phyloP scores from a whole-genome alignment of 2,888 invertebrate species.

The Sinhomidia bicolor region DNA sequence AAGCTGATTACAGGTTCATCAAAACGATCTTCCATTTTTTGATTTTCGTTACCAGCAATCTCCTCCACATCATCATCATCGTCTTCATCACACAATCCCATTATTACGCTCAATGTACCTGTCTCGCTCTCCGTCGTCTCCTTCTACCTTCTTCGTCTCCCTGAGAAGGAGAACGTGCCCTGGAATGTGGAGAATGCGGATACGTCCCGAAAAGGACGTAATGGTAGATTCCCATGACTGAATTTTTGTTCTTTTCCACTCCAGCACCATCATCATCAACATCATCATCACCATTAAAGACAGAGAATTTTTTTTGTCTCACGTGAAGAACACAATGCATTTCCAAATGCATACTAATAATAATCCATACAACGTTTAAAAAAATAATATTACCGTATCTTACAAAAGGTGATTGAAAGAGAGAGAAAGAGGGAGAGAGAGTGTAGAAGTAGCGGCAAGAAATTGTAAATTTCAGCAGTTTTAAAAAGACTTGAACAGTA shows the following conservation, averaged over 20 bases:
- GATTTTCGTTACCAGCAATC: neutral
- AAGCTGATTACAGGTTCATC: slow-evolving; percentile 35
- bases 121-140: neutral
- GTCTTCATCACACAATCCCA: neutral
- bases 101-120: slow-evolving; percentile 28
- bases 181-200: slow-evolving; percentile 19
- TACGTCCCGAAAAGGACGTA: neutral
- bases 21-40: neutral
- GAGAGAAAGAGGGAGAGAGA: neutral
- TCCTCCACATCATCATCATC: neutral
- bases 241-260: neutral
- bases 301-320: no score
- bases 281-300: neutral
- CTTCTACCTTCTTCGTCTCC: no score
- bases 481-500: neutral
- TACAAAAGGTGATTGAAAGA: neutral
- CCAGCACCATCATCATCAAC: neutral
- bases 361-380: neutral
- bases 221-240: neutral
- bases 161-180: neutral
- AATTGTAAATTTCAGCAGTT: slow-evolving; percentile 30
- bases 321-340: neutral
- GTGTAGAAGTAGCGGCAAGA: no score
- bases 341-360: neutral
- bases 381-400: neutral